These are phyloP conservation scores for Manis crassicaudata DNA, from an alignment of 2,797 vertebrate genomes.

Conservation along the genomic window DNA sequence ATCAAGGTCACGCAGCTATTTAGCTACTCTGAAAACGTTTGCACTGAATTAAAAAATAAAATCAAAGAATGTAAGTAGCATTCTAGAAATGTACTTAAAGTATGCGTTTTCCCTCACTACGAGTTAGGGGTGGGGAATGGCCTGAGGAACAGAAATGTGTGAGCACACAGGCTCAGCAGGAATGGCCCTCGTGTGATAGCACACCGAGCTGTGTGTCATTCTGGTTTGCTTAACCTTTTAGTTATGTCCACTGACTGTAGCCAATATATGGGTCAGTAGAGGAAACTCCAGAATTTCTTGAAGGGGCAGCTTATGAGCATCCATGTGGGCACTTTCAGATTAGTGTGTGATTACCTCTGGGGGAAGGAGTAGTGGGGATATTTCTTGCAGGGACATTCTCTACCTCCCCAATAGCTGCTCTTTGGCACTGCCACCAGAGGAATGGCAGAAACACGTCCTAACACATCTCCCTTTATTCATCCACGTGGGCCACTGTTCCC, in stretches of 20 bases:
- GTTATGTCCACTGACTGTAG: not conserved
- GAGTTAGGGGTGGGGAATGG: not conserved
- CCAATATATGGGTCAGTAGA: not conserved
- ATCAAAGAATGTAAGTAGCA: not conserved
- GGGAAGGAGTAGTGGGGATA: not conserved
- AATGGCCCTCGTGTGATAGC: not conserved
- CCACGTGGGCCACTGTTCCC: not conserved
- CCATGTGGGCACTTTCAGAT: not conserved
- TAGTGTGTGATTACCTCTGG: not conserved
- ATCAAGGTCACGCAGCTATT: not conserved
- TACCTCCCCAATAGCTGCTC: not conserved
- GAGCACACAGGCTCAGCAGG: not conserved
- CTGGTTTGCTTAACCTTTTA: not conserved
- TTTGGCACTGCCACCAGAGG: not conserved
- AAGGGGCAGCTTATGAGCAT: not conserved
- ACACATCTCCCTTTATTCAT: not conserved
- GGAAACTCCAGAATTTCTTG: not conserved
- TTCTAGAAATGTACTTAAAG: not conserved
- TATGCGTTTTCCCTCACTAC: not conserved
- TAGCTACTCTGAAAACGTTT: not conserved
- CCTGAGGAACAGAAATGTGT: not conserved
- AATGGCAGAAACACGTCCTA: not conserved
- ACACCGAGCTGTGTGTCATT: not conserved
- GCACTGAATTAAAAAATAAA: conserved; percentile 29
- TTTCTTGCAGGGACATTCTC: not conserved